Conservation (phyloP, 2,888 invertebrate species). For the Drosophila prostipennis region DNA sequence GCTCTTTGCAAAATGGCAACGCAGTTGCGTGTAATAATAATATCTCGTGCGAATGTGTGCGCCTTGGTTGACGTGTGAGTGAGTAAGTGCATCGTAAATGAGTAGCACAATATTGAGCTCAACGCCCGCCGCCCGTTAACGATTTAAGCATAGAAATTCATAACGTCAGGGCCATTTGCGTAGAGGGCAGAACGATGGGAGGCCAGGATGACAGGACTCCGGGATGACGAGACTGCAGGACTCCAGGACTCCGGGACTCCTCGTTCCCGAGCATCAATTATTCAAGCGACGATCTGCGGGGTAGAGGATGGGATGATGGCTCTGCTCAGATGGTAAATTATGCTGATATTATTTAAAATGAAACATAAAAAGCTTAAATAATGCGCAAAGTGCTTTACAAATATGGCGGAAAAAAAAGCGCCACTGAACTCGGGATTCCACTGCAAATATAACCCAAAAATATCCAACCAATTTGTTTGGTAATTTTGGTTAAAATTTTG, state of each 20-base stretch:
- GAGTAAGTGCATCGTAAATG: constrained; percentile 34
- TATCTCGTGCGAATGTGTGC: constrained; percentile 4
- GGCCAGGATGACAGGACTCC: neutral
- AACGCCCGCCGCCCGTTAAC: constrained; percentile 10
- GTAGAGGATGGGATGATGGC: neutral
- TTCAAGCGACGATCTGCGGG: constrained; percentile 24
- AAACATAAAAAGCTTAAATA: constrained; percentile 7
- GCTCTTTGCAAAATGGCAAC: constrained; percentile 46
- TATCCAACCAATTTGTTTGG: no score
- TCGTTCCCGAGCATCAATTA: constrained; percentile 16
- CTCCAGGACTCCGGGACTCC: neutral
- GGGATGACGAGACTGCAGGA: neutral
- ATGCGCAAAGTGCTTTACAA: constrained; percentile 1
- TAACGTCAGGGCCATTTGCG: constrained; percentile 21
- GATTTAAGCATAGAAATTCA: constrained; percentile 23
- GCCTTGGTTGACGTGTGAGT: neutral
- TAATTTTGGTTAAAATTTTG: no score
- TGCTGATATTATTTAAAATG: constrained; percentile 22
- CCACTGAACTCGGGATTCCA: neutral
- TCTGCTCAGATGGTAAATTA: constrained; percentile 18
- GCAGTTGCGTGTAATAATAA: constrained; percentile 57
- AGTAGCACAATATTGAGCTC: constrained; percentile 29
- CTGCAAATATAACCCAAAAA: neutral
- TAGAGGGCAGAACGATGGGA: neutral
- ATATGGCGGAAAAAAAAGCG: neutral